Evolutionary conservation across 2,888 invertebrate species (phyloP).

Genomic region (Zeuzera pyrina): DNA sequence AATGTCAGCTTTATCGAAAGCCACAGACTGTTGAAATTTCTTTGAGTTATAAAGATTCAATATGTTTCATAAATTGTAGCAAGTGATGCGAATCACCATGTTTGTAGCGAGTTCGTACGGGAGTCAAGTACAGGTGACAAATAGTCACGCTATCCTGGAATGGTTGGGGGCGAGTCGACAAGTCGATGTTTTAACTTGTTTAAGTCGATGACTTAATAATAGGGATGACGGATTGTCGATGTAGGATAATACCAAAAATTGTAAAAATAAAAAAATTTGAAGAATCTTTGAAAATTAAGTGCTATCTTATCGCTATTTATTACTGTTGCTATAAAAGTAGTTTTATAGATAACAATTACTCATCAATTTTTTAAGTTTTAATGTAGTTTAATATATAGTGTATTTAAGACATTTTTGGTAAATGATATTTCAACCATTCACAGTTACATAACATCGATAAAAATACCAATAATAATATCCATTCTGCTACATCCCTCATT

Average conservation of each 20-base stretch:
- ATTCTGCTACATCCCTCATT: constrained; percentile 38
- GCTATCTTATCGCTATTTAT: too few species aligned
- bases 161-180: constrained; percentile 53
- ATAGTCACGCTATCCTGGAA: constrained; percentile 64
- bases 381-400: too few species aligned
- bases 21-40: constrained; percentile 18
- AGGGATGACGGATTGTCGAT: constrained; percentile 33
- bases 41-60: constrained; percentile 10
- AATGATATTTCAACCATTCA: too few species aligned
- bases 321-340: too few species aligned
- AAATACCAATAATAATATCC: not conserved
- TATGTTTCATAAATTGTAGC: constrained; percentile 21
- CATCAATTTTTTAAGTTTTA: too few species aligned
- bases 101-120: constrained; percentile 59
- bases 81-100: constrained; percentile 63
- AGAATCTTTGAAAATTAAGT: too few species aligned
- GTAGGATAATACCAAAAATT: too few species aligned
- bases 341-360: too few species aligned
- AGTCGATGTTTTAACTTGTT: constrained; percentile 65
- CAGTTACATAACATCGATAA: constrained; percentile 9
- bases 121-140: constrained; percentile 70
- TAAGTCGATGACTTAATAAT: constrained; percentile 61
- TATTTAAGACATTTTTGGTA: too few species aligned
- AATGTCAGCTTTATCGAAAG: constrained; percentile 16
- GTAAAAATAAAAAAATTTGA: too few species aligned